Percentiles rank a stretch among this genome's conserved stretches.
These are phyloP conservation scores for Gortyna flavago DNA, from an alignment of 2,888 invertebrate genomes.

Conservation along the genomic window DNA sequence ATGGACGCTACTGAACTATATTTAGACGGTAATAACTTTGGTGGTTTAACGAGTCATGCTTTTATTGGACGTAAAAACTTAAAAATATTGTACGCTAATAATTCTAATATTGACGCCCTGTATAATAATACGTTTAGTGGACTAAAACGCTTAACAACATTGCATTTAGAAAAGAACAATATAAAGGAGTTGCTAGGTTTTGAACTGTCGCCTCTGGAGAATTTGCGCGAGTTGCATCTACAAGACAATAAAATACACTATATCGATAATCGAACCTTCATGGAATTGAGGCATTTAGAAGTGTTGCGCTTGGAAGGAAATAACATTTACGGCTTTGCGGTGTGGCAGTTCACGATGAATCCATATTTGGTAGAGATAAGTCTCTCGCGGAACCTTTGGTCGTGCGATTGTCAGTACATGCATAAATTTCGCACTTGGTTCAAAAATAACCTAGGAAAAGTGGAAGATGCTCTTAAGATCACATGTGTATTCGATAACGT, in stretches of 20 bases:
- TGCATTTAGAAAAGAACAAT: constrained; percentile 97
- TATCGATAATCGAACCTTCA: constrained; percentile 96
- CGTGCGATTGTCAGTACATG: constrained; percentile 96
- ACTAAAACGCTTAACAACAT: constrained; percentile 93
- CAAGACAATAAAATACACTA: constrained; percentile 95
- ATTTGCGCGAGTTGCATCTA: constrained; percentile 95
- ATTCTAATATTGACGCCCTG: constrained; percentile 95
- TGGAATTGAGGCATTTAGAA: constrained; percentile 94
- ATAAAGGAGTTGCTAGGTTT: constrained; percentile 94
- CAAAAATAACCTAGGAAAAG: constrained; percentile 94
- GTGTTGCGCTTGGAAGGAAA: constrained; percentile 96
- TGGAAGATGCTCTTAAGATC: constrained; percentile 94
- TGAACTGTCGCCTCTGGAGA: constrained; percentile 95
- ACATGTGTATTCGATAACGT: constrained; percentile 94
- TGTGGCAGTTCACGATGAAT: constrained; percentile 96
- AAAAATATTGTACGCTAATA: constrained; percentile 96
- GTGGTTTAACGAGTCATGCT: constrained; percentile 95
- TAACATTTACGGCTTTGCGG: constrained; percentile 94
- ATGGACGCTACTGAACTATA: constrained; percentile 99
- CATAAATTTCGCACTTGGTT: constrained; percentile 95
- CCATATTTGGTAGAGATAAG: constrained; percentile 96
- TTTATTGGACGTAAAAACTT: constrained; percentile 98
- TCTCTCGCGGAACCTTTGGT: constrained; percentile 96
- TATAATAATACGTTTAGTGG: constrained; percentile 98
- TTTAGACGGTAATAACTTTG: constrained; percentile 97